phyloP scores from a whole-genome alignment of 2,797 vertebrate genomes.

The Clarias pachynema region DNA sequence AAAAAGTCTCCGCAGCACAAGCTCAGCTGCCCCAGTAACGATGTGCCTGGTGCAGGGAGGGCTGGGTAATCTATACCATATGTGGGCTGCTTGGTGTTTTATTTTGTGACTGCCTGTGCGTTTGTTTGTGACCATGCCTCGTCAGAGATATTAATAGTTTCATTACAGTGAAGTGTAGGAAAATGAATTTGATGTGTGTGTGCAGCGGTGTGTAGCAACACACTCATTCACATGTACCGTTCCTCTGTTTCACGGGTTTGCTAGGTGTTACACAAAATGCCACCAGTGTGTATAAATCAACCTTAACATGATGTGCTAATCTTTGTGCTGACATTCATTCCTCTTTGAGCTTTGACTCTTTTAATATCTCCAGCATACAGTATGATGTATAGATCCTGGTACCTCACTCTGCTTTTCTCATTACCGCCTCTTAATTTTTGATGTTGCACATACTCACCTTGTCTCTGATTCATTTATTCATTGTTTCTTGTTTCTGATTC shows the following conservation, averaged over 20 bases:
- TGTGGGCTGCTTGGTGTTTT: conserved; percentile 35
- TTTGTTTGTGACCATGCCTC: conserved; percentile 27
- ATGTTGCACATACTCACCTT: conserved; percentile 23
- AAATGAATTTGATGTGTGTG: not conserved
- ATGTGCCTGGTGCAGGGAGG: conserved; percentile 37
- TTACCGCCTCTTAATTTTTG: conserved; percentile 48
- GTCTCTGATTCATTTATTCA: conserved; percentile 42
- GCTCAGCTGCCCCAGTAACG: conserved; percentile 41
- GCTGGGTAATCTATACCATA: conserved; percentile 54
- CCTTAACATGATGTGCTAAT: conserved; percentile 8
- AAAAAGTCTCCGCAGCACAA: conserved; percentile 36
- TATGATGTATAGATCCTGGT: conserved; percentile 13
- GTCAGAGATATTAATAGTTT: conserved; percentile 39
- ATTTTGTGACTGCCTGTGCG: conserved; percentile 6
- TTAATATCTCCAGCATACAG: not conserved
- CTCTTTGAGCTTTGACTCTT: not conserved
- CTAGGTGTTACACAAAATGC: conserved; percentile 5
- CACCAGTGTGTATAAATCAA: conserved; percentile 48
- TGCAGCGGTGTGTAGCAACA: conserved; percentile 21
- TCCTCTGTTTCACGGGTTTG: conserved; percentile 36
- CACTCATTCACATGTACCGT: conserved; percentile 43
- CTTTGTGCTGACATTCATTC: conserved; percentile 13
- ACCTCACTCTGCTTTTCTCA: conserved; percentile 21
- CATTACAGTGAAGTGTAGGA: not conserved
- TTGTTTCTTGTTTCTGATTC: conserved; percentile 37